Conservation (phyloP, 2,888 invertebrate species). For the Brenthis daphne region DNA sequence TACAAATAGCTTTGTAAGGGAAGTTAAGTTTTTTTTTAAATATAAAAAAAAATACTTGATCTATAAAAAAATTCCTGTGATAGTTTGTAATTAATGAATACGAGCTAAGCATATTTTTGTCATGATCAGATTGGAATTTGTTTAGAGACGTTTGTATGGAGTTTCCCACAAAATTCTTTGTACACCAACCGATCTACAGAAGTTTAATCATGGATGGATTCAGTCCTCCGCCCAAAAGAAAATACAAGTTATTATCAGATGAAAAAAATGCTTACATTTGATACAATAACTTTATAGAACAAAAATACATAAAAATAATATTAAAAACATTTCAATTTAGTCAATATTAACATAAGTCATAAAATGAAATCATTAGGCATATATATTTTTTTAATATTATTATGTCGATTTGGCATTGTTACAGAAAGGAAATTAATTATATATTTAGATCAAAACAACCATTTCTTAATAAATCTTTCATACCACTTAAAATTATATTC, state of each 20-base stretch:
- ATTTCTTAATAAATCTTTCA: conserved; percentile 1
- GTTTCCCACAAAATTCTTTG: background rate
- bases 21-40: background rate
- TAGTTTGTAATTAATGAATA: too few relatives aligned
- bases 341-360: conserved; percentile 12
- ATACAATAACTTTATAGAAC: conserved; percentile 12
- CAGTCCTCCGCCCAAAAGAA: conserved; percentile 34
- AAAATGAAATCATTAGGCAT: conserved; percentile 2
- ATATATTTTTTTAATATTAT: background rate
- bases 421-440: background rate
- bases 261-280: conserved; percentile 7
- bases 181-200: conserved; percentile 40
- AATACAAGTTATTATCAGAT: conserved; percentile 6
- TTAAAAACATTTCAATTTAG: conserved; percentile 18
- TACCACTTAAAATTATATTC: conserved; percentile 4
- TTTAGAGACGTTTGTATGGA: background rate
- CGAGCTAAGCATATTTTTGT: too few relatives aligned
- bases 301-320: conserved; percentile 11
- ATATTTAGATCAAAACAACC: background rate
- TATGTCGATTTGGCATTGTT: conserved; percentile 10
- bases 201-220: conserved; percentile 59
- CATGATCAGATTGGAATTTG: too few relatives aligned
- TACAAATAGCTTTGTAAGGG: conserved; percentile 9
- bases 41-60: background rate
- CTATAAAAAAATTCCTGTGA: too few relatives aligned